These are phyloP conservation scores for Hirudinaria manillensis DNA, from an alignment of 2,888 invertebrate genomes.

Conservation along the genomic window DNA sequence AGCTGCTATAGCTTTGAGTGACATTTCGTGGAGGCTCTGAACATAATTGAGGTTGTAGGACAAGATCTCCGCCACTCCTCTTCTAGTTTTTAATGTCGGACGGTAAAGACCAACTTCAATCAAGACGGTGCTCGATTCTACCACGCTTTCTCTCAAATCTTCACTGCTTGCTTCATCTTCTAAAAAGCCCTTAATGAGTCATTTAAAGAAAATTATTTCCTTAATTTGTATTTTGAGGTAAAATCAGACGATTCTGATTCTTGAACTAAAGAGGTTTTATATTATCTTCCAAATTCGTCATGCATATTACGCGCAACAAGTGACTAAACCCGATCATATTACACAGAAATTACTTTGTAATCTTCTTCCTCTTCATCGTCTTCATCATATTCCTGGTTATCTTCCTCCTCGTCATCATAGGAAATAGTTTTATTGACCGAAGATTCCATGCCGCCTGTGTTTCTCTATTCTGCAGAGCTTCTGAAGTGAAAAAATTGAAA, in stretches of 20 bases:
- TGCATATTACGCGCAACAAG: not conserved
- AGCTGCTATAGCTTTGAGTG: slow-evolving; percentile 9
- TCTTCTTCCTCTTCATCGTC: slow-evolving; percentile 21
- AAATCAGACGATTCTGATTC: not conserved
- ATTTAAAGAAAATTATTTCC: not conserved
- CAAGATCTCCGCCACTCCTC: slow-evolving; percentile 15
- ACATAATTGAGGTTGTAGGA: slow-evolving; percentile 18
- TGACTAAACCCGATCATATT: not conserved
- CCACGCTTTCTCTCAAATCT: not conserved
- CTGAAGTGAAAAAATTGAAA: too few species aligned
- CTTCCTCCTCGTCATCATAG: not conserved
- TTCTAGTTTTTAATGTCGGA: not conserved
- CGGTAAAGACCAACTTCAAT: not conserved
- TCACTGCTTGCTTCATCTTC: slow-evolving; percentile 13
- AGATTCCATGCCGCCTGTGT: too few species aligned
- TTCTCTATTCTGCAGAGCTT: too few species aligned
- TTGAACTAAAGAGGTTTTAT: not conserved
- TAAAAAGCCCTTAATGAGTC: not conserved
- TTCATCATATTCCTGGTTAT: not conserved
- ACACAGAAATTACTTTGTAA: not conserved
- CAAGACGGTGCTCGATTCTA: not conserved
- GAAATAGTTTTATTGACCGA: not conserved
- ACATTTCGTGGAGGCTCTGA: not conserved
- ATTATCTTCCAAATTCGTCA: not conserved
- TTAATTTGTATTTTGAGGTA: not conserved